These are phyloP conservation scores for Rhorus exstirpatorius DNA, from an alignment of 2,888 invertebrate species.

Conservation along the genomic window DNA sequence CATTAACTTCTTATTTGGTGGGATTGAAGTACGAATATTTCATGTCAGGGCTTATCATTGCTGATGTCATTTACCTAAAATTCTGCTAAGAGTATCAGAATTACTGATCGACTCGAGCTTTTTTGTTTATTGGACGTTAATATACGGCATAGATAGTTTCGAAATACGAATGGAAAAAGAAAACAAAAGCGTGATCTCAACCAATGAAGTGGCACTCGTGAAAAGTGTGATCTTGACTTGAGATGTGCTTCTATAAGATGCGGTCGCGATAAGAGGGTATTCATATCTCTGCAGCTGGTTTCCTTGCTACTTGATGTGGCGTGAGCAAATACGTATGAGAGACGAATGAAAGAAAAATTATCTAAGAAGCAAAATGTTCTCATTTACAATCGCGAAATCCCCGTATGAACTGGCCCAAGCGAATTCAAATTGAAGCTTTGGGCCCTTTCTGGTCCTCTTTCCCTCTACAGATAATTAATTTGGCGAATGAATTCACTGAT, in stretches of 20 bases:
- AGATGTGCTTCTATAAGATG: conserved; percentile 55
- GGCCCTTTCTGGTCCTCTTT: not conserved
- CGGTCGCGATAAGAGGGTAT: conserved; percentile 70
- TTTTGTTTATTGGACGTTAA: not conserved
- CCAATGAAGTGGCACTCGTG: conserved; percentile 32
- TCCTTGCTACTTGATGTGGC: not conserved
- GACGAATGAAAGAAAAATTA: conserved; percentile 33
- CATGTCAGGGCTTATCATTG: too few species aligned
- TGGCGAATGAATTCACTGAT: too few species aligned
- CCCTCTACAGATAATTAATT: too few species aligned
- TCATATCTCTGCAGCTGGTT: conserved; percentile 40
- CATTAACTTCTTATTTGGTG: too few species aligned
- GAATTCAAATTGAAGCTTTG: not conserved
- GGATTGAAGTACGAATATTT: too few species aligned
- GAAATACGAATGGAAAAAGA: conserved; percentile 9
- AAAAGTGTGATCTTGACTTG: conserved; percentile 37
- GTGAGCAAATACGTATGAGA: not conserved
- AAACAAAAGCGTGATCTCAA: conserved; percentile 29
- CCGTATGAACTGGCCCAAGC: not conserved
- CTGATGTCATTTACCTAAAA: not conserved
- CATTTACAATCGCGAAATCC: not conserved
- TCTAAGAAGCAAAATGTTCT: conserved; percentile 20
- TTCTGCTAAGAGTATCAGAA: too few species aligned
- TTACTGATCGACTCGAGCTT: not conserved
- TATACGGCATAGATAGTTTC: not conserved